A percentile compares a stretch with the other conserved stretches of the same genome.
Evolutionary conservation across 2,113 vertebrate species (phyloP).

Genomic region (Micronisus gabar): DNA sequence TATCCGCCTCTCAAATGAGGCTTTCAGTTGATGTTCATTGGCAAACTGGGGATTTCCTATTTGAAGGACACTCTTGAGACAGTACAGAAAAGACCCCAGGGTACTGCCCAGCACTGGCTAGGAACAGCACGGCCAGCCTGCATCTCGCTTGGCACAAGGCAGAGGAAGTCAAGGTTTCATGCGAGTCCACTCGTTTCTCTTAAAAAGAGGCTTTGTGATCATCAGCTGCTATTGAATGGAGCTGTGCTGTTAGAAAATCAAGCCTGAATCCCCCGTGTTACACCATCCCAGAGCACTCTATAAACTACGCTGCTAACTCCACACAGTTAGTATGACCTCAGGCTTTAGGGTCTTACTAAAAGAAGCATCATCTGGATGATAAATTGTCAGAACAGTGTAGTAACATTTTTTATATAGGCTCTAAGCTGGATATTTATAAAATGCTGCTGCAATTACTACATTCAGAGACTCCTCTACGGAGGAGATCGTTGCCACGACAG

Average conservation of each 20-base stretch:
- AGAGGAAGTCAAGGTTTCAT: background rate
- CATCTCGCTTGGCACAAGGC: background rate
- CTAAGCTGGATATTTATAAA: background rate
- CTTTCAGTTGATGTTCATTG: background rate
- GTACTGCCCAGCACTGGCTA: background rate
- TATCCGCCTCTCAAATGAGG: background rate
- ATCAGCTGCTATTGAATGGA: background rate
- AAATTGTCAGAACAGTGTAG: background rate
- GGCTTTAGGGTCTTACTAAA: background rate
- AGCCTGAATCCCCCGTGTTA: background rate
- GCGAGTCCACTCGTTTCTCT: background rate
- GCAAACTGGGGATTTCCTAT: background rate
- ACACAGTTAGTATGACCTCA: background rate
- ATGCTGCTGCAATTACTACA: background rate
- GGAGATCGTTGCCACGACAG: background rate
- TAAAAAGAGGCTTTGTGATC: background rate
- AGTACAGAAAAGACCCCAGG: background rate
- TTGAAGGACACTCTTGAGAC: background rate
- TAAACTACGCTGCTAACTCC: background rate
- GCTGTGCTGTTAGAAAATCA: background rate
- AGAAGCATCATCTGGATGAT: background rate
- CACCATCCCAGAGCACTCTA: background rate
- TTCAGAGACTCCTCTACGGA: background rate
- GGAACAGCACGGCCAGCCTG: background rate
- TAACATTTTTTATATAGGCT: background rate